These are phyloP conservation scores for Hoplias malabaricus DNA, from an alignment of 2,113 vertebrate species.

Conservation along the genomic window DNA sequence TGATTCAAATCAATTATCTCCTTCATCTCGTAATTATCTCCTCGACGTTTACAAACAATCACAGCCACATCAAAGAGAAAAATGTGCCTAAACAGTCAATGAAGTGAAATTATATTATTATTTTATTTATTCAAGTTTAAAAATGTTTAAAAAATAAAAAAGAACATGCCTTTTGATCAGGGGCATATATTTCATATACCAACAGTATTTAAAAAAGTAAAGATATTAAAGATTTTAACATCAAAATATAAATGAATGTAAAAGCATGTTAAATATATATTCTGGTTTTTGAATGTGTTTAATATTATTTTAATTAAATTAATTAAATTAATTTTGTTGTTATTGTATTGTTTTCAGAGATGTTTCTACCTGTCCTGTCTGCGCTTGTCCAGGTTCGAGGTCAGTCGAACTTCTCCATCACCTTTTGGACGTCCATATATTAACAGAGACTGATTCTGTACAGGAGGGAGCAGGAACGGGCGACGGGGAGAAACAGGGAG, in stretches of 20 bases:
- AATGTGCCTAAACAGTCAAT: slow-evolving; percentile 79
- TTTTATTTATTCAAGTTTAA: background rate
- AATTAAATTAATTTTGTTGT: background rate
- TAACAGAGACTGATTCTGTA: slow-evolving; percentile 86
- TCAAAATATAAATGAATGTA: too few relatives aligned
- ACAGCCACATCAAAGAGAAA: slow-evolving; percentile 93
- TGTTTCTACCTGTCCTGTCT: slow-evolving; percentile 93
- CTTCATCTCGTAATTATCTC: slow-evolving; percentile 98
- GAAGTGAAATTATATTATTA: background rate
- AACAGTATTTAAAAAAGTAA: too few relatives aligned
- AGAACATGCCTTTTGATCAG: too few relatives aligned
- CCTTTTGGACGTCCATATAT: slow-evolving; percentile 92
- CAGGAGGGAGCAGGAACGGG: background rate
- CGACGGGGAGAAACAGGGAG: too few relatives aligned
- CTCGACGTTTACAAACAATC: slow-evolving; percentile 93
- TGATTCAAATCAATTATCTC: slow-evolving; percentile 93
- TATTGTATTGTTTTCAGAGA: slow-evolving; percentile 15
- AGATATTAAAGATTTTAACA: too few relatives aligned
- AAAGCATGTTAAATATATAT: too few relatives aligned
- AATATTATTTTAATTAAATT: too few relatives aligned
- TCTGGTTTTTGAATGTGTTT: too few relatives aligned
- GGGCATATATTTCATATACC: too few relatives aligned
- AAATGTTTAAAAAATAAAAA: too few relatives aligned
- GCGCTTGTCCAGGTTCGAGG: slow-evolving; percentile 85
- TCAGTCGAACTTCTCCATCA: slow-evolving; percentile 90